Evolutionary conservation across 30 jellyfish, hydroid and myxozoan genomes (phyloP), one percentile per base, ranked within the genome.

Genomic region (Aurelia sp.): DNA sequence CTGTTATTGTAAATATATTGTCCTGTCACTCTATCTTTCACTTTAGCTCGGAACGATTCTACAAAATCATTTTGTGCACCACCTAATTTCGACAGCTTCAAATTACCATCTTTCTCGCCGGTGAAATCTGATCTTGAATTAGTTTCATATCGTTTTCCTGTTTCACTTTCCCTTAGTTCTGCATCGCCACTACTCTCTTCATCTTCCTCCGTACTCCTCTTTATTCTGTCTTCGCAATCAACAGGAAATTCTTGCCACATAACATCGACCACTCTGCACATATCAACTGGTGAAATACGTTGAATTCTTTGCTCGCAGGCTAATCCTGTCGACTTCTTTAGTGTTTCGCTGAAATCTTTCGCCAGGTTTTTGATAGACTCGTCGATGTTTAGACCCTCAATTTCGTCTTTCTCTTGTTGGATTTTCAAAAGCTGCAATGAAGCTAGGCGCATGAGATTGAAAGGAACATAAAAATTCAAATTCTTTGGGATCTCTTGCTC

Each of bases 201-300:
- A 27, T 30, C 86, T 13, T 55, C 86, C 11, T 30, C 68, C 27
- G 21, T 37, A 11, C 82, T 51, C 58, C 64, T 84, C 65, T 44
- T 84, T 20, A 84, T 16, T 31, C 93, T 52, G 72, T 84, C 75
- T 51, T 84, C 93, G 68, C 93, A 84, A 13, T 51, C 30, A 11
- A 70, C 60, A 1, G 30, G 64, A 86, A 65, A 84, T 73, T 84
- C 93, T 52, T 84, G 87, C 93, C 93, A 84, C 85, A 84, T 48
- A 33, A 84, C 84, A 63, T 84, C 93, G 19, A 76, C 69, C 19
- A 84, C 93, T 51, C 62, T 72, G 64, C 93, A 84, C 5, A 63
- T 30, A 10, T 73, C 79, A 35, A 84, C 78, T 20, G 81, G 30
- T 5, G 87, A 23, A n/a, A 84, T 84, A 10, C 30, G 77, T 50